Evolutionary conservation across 2,113 vertebrate species (phyloP).

Genomic region (Aldabrachelys gigantea): DNA sequence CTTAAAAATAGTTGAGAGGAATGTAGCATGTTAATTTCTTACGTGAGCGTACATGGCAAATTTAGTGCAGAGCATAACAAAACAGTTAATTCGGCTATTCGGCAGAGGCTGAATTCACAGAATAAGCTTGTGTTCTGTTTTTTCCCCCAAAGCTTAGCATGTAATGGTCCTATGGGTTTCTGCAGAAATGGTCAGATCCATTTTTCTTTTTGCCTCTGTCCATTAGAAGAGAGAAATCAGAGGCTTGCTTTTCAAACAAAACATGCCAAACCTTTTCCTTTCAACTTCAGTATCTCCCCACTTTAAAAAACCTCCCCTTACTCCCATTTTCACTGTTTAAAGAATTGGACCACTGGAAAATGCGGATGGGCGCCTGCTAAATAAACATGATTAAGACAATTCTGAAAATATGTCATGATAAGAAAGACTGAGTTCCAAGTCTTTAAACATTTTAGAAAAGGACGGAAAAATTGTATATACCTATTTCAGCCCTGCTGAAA

Average conservation of each 20-base stretch:
- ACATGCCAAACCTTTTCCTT: neutral
- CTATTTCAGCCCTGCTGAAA: neutral
- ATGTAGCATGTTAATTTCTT: neutral
- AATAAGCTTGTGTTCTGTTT: neutral
- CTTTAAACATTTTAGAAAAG: neutral
- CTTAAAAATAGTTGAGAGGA: neutral
- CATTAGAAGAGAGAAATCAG: constrained; percentile 23
- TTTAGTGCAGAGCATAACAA: constrained; percentile 1
- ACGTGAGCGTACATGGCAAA: neutral
- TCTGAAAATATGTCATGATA: neutral
- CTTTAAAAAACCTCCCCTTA: neutral
- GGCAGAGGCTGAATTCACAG: constrained; percentile 27
- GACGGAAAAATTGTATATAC: neutral
- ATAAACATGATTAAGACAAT: neutral
- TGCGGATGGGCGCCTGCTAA: neutral
- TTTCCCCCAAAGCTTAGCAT: constrained; percentile 10
- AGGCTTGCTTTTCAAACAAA: neutral
- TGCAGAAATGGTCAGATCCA: constrained; percentile 72
- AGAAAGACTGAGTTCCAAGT: neutral
- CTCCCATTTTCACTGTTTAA: neutral
- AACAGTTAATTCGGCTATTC: constrained; percentile 34
- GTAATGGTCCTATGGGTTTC: neutral
- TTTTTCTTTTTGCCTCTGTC: constrained; percentile 63
- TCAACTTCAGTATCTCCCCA: constrained; percentile 20
- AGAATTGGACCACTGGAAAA: neutral